phyloP scores from a whole-genome alignment of 2,797 vertebrate species.

The Avahi laniger region DNA sequence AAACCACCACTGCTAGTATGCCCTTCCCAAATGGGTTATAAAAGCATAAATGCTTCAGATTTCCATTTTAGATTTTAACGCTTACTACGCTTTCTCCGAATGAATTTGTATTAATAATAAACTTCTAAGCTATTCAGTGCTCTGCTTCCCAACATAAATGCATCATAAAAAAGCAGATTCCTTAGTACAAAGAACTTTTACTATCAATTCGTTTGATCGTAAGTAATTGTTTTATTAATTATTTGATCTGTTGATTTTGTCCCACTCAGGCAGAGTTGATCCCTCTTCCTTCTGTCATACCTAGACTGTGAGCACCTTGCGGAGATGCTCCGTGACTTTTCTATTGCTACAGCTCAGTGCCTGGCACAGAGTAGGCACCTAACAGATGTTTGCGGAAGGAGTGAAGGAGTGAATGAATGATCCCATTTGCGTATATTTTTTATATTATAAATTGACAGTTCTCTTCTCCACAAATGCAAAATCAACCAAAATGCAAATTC shows the following conservation, averaged over 20 bases:
- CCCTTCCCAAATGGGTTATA: neutral
- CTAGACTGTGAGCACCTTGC: neutral
- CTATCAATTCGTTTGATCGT: neutral
- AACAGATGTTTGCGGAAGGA: neutral
- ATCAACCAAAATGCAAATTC: neutral
- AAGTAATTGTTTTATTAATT: neutral
- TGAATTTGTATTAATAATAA: neutral
- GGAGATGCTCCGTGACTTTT: neutral
- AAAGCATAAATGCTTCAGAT: neutral
- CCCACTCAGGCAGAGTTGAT: neutral
- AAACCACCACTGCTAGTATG: neutral
- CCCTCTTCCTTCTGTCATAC: neutral
- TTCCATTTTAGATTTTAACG: constrained; percentile 32
- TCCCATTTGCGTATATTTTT: neutral
- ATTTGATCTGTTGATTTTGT: neutral
- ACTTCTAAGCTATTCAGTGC: neutral
- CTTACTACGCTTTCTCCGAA: neutral
- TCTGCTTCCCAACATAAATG: neutral
- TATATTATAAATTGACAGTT: neutral
- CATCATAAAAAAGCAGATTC: neutral
- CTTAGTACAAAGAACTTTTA: constrained; percentile 30
- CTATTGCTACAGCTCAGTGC: neutral
- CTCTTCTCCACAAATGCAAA: neutral
- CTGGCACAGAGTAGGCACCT: neutral
- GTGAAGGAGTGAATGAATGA: neutral